These are phyloP conservation scores for Coremacera marginata DNA, from an alignment of 2,888 invertebrate species.

Conservation along the genomic window DNA sequence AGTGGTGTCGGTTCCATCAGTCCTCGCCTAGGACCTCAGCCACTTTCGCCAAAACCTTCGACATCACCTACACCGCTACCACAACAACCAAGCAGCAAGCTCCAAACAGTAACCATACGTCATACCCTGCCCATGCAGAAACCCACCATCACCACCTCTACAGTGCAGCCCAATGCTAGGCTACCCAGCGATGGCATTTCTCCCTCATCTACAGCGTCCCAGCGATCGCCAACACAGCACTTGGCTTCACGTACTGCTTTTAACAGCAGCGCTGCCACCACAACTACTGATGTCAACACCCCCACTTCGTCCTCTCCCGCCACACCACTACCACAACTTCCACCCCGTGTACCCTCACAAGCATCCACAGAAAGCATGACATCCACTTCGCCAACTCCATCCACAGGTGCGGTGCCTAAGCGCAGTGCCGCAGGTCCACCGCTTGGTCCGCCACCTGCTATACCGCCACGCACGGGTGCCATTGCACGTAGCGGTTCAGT, in stretches of 20 bases:
- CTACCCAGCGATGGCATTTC: conserved; percentile 48
- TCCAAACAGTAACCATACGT: conserved; percentile 62
- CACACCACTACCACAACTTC: conserved; percentile 63
- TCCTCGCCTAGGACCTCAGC: conserved; percentile 46
- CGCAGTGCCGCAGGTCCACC: conserved; percentile 58
- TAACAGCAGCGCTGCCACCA: neutral
- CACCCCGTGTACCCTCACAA: conserved; percentile 67
- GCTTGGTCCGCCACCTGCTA: conserved; percentile 68
- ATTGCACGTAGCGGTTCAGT: conserved; percentile 65
- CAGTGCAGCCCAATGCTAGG: conserved; percentile 65
- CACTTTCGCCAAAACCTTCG: conserved; percentile 46
- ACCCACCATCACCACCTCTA: conserved; percentile 65
- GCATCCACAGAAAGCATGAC: conserved; percentile 60
- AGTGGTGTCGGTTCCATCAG: conserved; percentile 22
- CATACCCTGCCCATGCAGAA: conserved; percentile 67
- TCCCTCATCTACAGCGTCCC: conserved; percentile 25
- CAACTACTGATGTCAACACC: conserved; percentile 41
- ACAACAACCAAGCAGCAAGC: conserved; percentile 51
- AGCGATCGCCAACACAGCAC: conserved; percentile 26
- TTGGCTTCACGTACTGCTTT: conserved; percentile 1
- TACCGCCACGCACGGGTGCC: conserved; percentile 66
- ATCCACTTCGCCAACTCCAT: conserved; percentile 51
- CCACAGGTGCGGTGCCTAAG: conserved; percentile 49
- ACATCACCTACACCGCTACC: conserved; percentile 50
- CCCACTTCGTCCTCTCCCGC: conserved; percentile 39